phyloP scores from a whole-genome alignment of 2,888 invertebrate species.

The Drosophila nr. fundita region DNA sequence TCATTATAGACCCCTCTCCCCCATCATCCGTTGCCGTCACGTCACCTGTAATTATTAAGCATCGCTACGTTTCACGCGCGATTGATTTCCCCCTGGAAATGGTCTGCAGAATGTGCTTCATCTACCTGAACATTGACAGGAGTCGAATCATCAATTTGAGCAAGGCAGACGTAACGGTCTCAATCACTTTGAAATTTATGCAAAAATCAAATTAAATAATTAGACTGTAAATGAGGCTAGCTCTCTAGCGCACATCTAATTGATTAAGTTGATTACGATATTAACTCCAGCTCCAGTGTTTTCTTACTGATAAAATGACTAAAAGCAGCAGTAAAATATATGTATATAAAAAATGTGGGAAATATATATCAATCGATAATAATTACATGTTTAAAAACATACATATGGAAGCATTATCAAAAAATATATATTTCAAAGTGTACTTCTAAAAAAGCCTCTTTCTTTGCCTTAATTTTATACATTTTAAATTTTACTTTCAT shows the following conservation, averaged over 20 bases:
- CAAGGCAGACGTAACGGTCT: slow-evolving; percentile 29
- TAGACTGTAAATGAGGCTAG: slow-evolving; percentile 53
- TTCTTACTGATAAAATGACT: slow-evolving; percentile 28
- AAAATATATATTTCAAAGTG: background rate
- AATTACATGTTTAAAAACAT: background rate
- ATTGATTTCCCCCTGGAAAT: slow-evolving; percentile 63
- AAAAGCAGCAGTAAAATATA: background rate
- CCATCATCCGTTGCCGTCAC: slow-evolving; percentile 6
- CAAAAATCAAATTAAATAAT: slow-evolving; percentile 72
- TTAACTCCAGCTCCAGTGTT: slow-evolving; percentile 32
- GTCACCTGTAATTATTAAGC: slow-evolving; percentile 67
- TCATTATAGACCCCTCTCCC: slow-evolving; percentile 4
- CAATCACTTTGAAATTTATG: slow-evolving; percentile 55
- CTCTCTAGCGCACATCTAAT: slow-evolving; percentile 56
- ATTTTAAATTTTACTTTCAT: background rate
- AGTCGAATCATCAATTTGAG: slow-evolving; percentile 16
- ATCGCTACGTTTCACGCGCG: slow-evolving; percentile 56
- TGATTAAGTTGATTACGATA: slow-evolving; percentile 72
- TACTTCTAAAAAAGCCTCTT: background rate
- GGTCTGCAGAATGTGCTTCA: slow-evolving; percentile 25
- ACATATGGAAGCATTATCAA: background rate
- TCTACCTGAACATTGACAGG: slow-evolving; percentile 23
- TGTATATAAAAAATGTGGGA: background rate
- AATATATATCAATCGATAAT: background rate
- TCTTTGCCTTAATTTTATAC: background rate